phyloP scores from a whole-genome alignment of 2,113 vertebrate species.

The Mystacornis crossleyi region DNA sequence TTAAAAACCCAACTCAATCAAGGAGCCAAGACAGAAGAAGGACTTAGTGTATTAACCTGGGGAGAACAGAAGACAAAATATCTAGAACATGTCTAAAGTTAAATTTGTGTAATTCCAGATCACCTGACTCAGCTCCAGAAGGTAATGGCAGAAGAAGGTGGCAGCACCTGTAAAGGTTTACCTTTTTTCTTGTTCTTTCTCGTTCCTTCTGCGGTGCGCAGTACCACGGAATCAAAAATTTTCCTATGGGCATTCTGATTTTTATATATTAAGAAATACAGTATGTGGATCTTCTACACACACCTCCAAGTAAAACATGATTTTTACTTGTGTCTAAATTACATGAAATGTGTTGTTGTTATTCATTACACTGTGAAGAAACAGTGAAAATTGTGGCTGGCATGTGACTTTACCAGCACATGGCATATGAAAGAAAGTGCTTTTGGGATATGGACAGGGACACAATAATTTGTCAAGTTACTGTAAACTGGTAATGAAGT shows the following conservation, averaged over 20 bases:
- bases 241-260: background rate
- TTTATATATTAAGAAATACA: background rate
- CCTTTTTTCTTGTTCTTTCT: background rate
- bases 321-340: background rate
- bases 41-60: background rate
- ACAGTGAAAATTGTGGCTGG: background rate
- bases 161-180: background rate
- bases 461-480: background rate
- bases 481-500: background rate
- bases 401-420: background rate
- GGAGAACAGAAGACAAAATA: background rate
- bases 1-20: background rate
- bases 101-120: background rate
- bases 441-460: background rate
- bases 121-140: background rate
- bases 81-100: background rate
- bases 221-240: background rate
- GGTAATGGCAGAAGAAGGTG: background rate
- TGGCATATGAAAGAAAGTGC: background rate
- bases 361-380: background rate
- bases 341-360: background rate
- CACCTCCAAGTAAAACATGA: background rate
- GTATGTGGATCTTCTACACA: background rate
- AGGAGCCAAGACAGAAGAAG: background rate
- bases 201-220: accelerated